Evolutionary conservation across 2,797 vertebrate genomes (phyloP).

Genomic region (Sciaenops ocellatus): DNA sequence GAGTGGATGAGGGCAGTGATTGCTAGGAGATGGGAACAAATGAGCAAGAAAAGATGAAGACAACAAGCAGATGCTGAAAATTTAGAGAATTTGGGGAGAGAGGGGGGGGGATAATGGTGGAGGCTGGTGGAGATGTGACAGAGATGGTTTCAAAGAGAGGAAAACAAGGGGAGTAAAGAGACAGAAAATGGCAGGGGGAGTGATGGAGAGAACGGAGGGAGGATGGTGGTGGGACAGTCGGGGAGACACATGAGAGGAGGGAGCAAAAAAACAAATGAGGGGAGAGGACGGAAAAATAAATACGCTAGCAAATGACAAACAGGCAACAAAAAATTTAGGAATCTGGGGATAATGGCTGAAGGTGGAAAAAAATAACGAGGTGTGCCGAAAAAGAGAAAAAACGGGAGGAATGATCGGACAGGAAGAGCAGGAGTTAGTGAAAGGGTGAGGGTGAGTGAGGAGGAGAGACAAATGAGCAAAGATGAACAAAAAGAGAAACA

Average conservation of each 20-base stretch:
- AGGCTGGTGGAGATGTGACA: slow-evolving; percentile 40
- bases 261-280: slow-evolving; percentile 52
- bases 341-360: slow-evolving; percentile 48
- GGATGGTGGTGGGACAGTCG: slow-evolving; percentile 44
- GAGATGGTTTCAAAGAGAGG: slow-evolving; percentile 56
- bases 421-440: slow-evolving; percentile 8
- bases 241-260: slow-evolving; percentile 20
- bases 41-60: slow-evolving; percentile 37
- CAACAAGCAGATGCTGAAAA: slow-evolving; percentile 32
- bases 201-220: slow-evolving; percentile 31
- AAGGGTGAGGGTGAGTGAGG: slow-evolving; percentile 38
- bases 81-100: slow-evolving; percentile 30
- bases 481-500: slow-evolving; percentile 7
- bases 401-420: not conserved
- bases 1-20: slow-evolving; percentile 11
- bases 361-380: slow-evolving; percentile 66
- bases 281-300: slow-evolving; percentile 35
- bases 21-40: slow-evolving; percentile 40
- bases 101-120: slow-evolving; percentile 40
- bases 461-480: slow-evolving; percentile 49
- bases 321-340: slow-evolving; percentile 39
- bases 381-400: slow-evolving; percentile 37
- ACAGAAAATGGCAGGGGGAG: slow-evolving; percentile 40
- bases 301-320: slow-evolving; percentile 31
- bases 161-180: slow-evolving; percentile 53